Conservation (phyloP, 2,113 vertebrate genomes). For the Serinus canaria region DNA sequence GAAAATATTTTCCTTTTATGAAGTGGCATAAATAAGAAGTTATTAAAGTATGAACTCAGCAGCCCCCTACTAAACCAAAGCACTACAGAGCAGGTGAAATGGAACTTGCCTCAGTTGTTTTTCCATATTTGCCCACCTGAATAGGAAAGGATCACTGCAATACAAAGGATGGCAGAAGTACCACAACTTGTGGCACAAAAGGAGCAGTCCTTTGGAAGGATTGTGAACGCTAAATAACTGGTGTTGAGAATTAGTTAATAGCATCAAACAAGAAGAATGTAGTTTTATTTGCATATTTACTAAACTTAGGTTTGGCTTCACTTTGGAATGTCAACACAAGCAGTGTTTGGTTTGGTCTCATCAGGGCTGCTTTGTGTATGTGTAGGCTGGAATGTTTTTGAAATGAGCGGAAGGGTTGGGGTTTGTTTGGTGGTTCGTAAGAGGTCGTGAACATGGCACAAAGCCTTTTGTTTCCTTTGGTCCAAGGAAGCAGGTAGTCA, state of each 20-base stretch:
- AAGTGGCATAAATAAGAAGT: neutral
- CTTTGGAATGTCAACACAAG: slow-evolving; percentile 34
- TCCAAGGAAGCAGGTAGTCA: neutral
- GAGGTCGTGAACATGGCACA: neutral
- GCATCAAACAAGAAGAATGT: neutral
- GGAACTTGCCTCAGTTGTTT: neutral
- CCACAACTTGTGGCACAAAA: neutral
- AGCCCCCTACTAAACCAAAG: neutral
- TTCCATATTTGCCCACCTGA: neutral
- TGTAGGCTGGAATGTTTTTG: neutral
- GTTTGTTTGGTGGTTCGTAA: neutral
- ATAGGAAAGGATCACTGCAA: neutral
- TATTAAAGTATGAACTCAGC: neutral
- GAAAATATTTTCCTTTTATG: neutral
- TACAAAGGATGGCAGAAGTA: neutral
- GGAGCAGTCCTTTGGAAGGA: neutral
- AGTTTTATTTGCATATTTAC: slow-evolving; percentile 31
- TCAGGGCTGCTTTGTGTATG: neutral
- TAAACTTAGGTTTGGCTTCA: slow-evolving; percentile 19
- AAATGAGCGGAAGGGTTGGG: neutral
- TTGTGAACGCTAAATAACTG: neutral
- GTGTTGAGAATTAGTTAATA: neutral
- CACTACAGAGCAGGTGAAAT: neutral
- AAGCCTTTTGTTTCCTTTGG: neutral
- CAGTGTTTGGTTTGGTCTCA: slow-evolving; percentile 27